phyloP scores from a whole-genome alignment of 1,140 invertebrate species.

The Polypedilum pembai region DNA sequence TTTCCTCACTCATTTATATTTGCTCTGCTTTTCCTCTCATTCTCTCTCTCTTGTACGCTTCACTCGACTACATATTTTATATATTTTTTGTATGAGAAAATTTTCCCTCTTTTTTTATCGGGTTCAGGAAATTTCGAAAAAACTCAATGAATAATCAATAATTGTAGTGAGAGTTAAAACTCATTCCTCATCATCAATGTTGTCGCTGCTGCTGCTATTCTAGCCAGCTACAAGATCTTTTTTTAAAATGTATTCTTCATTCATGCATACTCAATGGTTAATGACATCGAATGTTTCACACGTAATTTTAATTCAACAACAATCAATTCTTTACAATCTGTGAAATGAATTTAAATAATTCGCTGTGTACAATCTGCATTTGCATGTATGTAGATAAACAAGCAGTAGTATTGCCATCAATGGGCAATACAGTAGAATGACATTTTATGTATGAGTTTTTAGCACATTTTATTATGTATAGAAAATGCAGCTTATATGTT shows the following conservation, averaged over 20 bases:
- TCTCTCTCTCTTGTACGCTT: not conserved
- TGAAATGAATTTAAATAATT: slow-evolving; percentile 7
- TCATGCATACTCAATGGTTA: not conserved
- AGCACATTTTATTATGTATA: too few species aligned
- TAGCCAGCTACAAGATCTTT: not conserved
- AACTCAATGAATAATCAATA: slow-evolving; percentile 14
- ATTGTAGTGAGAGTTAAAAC: not conserved
- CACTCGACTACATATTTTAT: not conserved
- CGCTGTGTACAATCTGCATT: not conserved
- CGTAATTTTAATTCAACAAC: slow-evolving; percentile 18
- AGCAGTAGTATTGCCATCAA: not conserved
- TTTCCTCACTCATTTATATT: not conserved
- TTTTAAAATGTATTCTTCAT: not conserved
- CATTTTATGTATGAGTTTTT: too few species aligned
- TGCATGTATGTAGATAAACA: slow-evolving; percentile 5
- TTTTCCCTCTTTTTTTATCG: not conserved
- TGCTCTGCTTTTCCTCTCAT: not conserved
- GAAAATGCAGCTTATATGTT: too few species aligned
- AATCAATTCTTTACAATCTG: slow-evolving; percentile 18
- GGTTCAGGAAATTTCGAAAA: not conserved
- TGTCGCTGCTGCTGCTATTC: not conserved
- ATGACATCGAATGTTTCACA: slow-evolving; percentile 5
- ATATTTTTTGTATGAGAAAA: not conserved
- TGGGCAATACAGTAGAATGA: too few species aligned
- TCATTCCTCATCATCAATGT: slow-evolving; percentile 15